A percentile compares a stretch with the other conserved stretches of the same genome.
Evolutionary conservation across 2,113 vertebrate species (phyloP).

Genomic region (Pedetes capensis): DNA sequence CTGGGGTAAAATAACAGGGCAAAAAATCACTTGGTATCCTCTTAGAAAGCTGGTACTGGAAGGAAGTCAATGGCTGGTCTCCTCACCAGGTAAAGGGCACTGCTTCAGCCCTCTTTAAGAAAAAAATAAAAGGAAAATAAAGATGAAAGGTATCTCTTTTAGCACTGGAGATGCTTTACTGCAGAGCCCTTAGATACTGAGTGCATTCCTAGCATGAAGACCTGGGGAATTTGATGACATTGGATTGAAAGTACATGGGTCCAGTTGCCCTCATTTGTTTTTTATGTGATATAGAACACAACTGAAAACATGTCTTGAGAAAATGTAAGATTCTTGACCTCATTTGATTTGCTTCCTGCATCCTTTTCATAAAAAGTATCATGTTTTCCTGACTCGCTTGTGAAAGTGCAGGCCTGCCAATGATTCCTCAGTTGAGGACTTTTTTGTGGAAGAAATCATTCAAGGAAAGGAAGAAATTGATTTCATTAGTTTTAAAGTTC

Average conservation of each 20-base stretch:
- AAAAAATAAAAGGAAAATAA: not conserved
- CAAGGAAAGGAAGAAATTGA: slow-evolving; percentile 33
- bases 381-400: not conserved
- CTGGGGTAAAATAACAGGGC: slow-evolving; percentile 24
- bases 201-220: slow-evolving; percentile 13
- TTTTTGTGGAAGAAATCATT: slow-evolving; percentile 13
- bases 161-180: not conserved
- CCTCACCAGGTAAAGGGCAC: slow-evolving; percentile 37
- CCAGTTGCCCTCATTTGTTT: not conserved
- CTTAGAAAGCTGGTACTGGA: slow-evolving; percentile 64
- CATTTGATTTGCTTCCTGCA: not conserved
- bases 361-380: slow-evolving; percentile 25
- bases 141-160: not conserved
- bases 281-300: not conserved
- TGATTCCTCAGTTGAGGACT: not conserved
- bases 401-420: slow-evolving; percentile 1
- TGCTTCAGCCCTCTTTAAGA: not conserved
- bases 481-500: slow-evolving; percentile 30
- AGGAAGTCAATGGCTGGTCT: slow-evolving; percentile 59
- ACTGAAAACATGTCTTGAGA: slow-evolving; percentile 11
- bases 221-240: not conserved
- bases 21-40: slow-evolving; percentile 16
- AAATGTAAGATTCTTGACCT: not conserved
- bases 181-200: not conserved
- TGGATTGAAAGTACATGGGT: not conserved